These are phyloP conservation scores for Doris montereyensis DNA, from an alignment of 2,888 invertebrate genomes.

Conservation along the genomic window DNA sequence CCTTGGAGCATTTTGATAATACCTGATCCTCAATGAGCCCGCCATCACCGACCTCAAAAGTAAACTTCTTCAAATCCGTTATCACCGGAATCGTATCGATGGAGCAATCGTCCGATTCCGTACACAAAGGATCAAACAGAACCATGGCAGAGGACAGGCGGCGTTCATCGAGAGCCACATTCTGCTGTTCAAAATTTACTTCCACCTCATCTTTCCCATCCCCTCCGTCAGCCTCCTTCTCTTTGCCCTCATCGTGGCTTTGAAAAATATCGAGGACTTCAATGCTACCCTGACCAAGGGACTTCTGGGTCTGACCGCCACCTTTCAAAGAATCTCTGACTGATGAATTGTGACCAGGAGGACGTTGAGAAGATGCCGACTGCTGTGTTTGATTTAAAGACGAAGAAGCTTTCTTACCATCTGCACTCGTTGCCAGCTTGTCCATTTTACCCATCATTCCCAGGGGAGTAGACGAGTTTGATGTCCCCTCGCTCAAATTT, in stretches of 20 bases:
- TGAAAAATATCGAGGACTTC: neutral
- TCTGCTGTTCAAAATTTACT: constrained; percentile 69
- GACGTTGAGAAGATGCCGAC: neutral
- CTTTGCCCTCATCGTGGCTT: constrained; percentile 41
- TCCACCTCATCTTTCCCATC: constrained; percentile 59
- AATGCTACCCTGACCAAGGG: neutral
- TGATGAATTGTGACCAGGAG: neutral
- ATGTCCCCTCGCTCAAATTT: no score
- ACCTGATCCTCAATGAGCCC: no score
- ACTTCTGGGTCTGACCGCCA: neutral
- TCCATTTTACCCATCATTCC: neutral
- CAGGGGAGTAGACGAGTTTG: neutral
- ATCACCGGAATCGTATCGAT: neutral
- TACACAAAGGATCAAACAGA: constrained; percentile 59
- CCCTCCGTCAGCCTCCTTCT: constrained; percentile 43
- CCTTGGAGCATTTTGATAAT: no score
- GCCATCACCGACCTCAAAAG: neutral
- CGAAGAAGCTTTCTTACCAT: neutral
- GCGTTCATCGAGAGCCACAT: constrained; percentile 61
- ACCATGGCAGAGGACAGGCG: constrained; percentile 63
- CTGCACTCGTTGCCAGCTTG: no score
- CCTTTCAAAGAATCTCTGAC: neutral
- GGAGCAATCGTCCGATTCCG: constrained; percentile 17
- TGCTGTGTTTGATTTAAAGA: neutral
- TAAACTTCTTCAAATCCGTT: neutral